phyloP scores from a whole-genome alignment of 92 coral and sea anemone genomes.

The Siderastrea siderea region DNA sequence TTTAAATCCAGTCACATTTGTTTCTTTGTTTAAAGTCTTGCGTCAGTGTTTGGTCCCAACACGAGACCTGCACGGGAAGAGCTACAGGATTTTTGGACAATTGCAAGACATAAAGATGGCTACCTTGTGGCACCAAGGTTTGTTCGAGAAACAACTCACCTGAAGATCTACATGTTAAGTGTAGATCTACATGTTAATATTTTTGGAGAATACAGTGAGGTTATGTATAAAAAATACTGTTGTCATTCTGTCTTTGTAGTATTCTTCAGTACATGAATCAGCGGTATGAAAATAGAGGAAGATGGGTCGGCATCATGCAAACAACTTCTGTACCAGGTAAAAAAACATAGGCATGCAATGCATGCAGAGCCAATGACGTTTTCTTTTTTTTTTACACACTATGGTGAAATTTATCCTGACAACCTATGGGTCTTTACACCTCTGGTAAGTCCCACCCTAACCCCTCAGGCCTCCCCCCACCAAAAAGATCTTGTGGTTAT shows the following conservation, averaged over 20 bases:
- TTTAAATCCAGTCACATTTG: background rate
- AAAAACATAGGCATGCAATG: background rate
- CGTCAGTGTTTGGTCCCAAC: constrained; percentile 83
- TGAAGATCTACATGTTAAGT: background rate
- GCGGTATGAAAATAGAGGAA: constrained; percentile 73
- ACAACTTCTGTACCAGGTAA: constrained; percentile 85
- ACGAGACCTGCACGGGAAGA: constrained; percentile 89
- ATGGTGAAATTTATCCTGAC: no score
- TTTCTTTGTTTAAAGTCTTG: constrained; percentile 58
- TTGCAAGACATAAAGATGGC: constrained; percentile 89
- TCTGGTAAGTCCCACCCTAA: no score
- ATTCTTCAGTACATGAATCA: constrained; percentile 86
- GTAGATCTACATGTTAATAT: background rate
- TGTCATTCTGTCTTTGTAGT: constrained; percentile 39
- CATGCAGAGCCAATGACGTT: no score
- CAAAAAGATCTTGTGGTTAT: no score
- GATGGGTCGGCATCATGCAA: constrained; percentile 95
- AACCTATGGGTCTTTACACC: no score
- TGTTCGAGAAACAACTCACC: background rate
- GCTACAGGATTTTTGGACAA: constrained; percentile 87
- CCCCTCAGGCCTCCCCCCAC: no score
- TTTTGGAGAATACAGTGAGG: no score
- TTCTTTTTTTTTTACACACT: no score
- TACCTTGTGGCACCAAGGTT: constrained; percentile 84
- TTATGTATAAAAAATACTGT: no score